Percentiles rank a stretch among this genome's conserved stretches.
These are phyloP conservation scores for Drosophila miranda DNA, from an alignment of 1,140 invertebrate genomes.

Conservation along the genomic window DNA sequence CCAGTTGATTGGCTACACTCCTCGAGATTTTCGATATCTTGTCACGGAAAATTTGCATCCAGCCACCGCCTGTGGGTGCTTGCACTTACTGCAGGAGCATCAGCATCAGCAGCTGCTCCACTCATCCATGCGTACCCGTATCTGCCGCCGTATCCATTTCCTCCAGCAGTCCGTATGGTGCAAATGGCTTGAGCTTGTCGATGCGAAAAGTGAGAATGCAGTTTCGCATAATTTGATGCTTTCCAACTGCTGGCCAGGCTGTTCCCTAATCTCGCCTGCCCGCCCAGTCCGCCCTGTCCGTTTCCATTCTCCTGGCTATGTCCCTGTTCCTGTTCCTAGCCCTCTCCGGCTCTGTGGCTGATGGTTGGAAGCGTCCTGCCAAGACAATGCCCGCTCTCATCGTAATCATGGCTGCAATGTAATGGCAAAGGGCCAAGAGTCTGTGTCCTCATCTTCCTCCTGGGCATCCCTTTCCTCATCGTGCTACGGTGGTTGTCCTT, in stretches of 20 bases:
- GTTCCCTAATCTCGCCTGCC: too few species aligned
- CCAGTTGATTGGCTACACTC: slow-evolving; percentile 79
- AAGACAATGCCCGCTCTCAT: slow-evolving; percentile 62
- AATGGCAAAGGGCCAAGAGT: slow-evolving; percentile 58
- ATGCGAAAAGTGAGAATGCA: slow-evolving; percentile 66
- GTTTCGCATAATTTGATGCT: slow-evolving; percentile 73
- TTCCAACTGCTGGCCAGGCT: slow-evolving; percentile 14
- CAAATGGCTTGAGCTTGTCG: slow-evolving; percentile 47
- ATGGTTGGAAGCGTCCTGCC: slow-evolving; percentile 32
- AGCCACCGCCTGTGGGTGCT: slow-evolving; percentile 17
- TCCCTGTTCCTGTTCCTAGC: neutral
- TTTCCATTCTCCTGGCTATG: too few species aligned
- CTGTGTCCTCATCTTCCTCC: slow-evolving; percentile 6
- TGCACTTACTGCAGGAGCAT: slow-evolving; percentile 31
- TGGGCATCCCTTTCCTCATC: slow-evolving; percentile 21
- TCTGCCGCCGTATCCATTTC: slow-evolving; percentile 29
- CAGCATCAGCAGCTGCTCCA: slow-evolving; percentile 57
- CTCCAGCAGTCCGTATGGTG: slow-evolving; percentile 52
- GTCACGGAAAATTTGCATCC: slow-evolving; percentile 69
- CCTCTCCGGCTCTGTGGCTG: slow-evolving; percentile 11
- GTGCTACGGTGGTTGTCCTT: slow-evolving; percentile 68
- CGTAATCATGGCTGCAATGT: slow-evolving; percentile 69
- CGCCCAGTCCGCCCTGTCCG: too few species aligned
- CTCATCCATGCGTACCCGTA: slow-evolving; percentile 18
- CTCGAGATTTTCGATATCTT: slow-evolving; percentile 76